Conservation (phyloP, 2,888 invertebrate genomes). For the Tenthredo mesomela region DNA sequence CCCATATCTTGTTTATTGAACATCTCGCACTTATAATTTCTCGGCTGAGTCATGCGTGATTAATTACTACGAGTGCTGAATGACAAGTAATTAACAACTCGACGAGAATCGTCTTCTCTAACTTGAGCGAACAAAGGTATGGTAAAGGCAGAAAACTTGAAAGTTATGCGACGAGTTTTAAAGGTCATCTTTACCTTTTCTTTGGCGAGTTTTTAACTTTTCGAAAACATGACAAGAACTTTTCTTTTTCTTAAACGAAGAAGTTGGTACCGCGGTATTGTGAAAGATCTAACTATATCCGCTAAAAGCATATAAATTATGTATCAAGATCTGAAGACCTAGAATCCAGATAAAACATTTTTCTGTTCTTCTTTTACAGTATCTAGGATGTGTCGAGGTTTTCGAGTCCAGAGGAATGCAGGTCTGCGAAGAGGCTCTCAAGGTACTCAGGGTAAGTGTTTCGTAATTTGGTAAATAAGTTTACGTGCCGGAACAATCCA, state of each 20-base stretch:
- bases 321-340: background rate
- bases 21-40: background rate
- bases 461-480: background rate
- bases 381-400: conserved; percentile 99
- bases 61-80: conserved; percentile 9
- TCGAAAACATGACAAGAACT: background rate
- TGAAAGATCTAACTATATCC: background rate
- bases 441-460: conserved; percentile 93
- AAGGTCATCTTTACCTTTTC: background rate
- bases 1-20: background rate
- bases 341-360: conserved; percentile 1
- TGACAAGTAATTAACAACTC: background rate
- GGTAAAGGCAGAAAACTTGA: background rate
- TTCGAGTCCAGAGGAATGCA: conserved; percentile 99
- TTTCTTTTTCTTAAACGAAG: background rate
- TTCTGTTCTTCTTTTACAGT: conserved; percentile 80
- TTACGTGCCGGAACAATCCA: background rate
- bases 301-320: background rate
- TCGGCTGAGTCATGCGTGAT: background rate
- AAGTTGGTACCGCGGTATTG: background rate
- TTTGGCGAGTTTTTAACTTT: background rate
- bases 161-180: background rate
- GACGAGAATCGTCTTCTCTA: background rate
- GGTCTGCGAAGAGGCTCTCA: conserved; percentile 99
- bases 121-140: background rate